Evolutionary conservation across 2,888 invertebrate genomes (phyloP).

Genomic region (Panzeria rudis): DNA sequence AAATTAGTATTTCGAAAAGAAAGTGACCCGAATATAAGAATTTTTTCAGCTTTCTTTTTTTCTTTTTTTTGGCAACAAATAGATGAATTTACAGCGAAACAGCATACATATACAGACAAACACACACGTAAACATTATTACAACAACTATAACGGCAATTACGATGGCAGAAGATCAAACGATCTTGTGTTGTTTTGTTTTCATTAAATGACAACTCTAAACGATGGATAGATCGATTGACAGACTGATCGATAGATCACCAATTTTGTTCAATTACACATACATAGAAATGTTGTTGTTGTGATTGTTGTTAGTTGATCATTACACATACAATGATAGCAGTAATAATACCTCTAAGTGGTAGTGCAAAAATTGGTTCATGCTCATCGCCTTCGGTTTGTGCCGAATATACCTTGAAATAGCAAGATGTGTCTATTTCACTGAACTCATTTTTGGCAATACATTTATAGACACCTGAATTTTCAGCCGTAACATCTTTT

Average conservation of each 20-base stretch:
- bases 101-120: constrained; percentile 20
- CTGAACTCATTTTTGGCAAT: constrained; percentile 91
- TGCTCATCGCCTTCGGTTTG: constrained; percentile 82
- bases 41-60: neutral
- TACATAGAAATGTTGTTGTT: neutral
- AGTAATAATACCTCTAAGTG: constrained; percentile 87
- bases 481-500: constrained; percentile 86
- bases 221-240: constrained; percentile 25
- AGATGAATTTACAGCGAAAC: constrained; percentile 41
- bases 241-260: neutral
- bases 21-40: constrained; percentile 53
- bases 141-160: neutral
- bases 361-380: constrained; percentile 84
- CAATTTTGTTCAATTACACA: constrained; percentile 28
- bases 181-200: constrained; percentile 37
- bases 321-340: constrained; percentile 43
- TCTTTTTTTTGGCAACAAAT: constrained; percentile 59
- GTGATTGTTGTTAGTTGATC: neutral
- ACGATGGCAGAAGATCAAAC: constrained; percentile 53
- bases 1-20: constrained; percentile 25
- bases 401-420: constrained; percentile 84
- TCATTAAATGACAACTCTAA: constrained; percentile 35
- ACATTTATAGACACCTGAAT: constrained; percentile 93
- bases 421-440: constrained; percentile 88
- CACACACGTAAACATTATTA: neutral